A percentile compares a stretch with the other conserved stretches of the same genome.
Conservation (phyloP, 2,888 invertebrate genomes). For the Crossocerus cetratus region DNA sequence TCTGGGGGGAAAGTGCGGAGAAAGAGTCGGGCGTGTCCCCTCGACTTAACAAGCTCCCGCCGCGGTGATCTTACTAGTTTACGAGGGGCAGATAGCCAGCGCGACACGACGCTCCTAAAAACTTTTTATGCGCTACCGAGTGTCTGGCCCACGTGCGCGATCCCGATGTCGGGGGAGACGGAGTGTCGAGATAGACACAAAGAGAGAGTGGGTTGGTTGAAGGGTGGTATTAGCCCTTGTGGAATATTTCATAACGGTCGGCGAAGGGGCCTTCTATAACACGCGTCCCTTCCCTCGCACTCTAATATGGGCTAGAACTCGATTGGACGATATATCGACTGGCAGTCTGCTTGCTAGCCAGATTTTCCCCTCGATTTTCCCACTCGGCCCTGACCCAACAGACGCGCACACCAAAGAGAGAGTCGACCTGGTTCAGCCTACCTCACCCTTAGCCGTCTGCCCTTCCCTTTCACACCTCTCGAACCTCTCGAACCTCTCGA, state of each 20-base stretch:
- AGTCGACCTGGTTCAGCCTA: neutral
- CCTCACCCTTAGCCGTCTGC: neutral
- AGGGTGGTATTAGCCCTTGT: constrained; percentile 22
- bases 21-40: constrained; percentile 15
- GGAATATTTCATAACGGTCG: constrained; percentile 48
- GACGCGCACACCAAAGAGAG: constrained; percentile 18
- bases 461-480: neutral
- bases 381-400: constrained; percentile 58
- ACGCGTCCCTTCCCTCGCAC: constrained; percentile 36
- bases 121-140: constrained; percentile 7
- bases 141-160: constrained; percentile 13
- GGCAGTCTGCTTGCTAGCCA: constrained; percentile 27
- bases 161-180: too few relatives aligned
- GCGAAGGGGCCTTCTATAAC: constrained; percentile 24
- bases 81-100: constrained; percentile 5
- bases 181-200: constrained; percentile 2
- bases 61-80: constrained; percentile 17
- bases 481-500: neutral
- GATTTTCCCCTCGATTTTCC: constrained; percentile 59
- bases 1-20: too few relatives aligned
- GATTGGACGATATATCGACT: constrained; percentile 54
- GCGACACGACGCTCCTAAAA: constrained; percentile 6
- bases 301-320: constrained; percentile 37
- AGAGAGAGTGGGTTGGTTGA: neutral
- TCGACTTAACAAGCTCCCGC: constrained; percentile 24